Evolutionary conservation across 2,113 vertebrate species (phyloP).

Genomic region (Paraplagusia blochii): DNA sequence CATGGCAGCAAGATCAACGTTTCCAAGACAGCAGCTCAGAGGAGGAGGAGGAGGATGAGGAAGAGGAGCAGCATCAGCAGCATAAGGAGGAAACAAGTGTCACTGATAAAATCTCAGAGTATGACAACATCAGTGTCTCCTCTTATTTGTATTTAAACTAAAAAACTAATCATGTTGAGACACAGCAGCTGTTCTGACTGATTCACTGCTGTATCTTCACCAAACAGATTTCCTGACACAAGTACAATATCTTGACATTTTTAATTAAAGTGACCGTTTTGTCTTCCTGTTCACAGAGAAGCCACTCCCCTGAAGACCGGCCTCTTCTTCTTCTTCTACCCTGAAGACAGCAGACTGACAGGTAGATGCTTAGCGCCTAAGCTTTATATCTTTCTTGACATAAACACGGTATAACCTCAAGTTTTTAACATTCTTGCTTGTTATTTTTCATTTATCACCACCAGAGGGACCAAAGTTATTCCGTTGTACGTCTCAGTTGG

Average conservation of each 20-base stretch:
- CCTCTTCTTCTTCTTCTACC: conserved; percentile 88
- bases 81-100: conserved; percentile 27
- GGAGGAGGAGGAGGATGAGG: conserved; percentile 72
- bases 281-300: conserved; percentile 54
- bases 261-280: background rate
- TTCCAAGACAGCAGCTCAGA: conserved; percentile 92
- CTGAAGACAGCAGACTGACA: conserved; percentile 80
- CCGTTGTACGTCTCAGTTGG: conserved; percentile 70
- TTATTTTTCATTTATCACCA: background rate
- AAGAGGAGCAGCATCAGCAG: conserved; percentile 9
- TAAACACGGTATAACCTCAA: too few relatives aligned
- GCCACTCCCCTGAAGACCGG: conserved; percentile 38
- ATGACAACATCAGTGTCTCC: conserved; percentile 34
- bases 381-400: too few relatives aligned
- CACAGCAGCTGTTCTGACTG: too few relatives aligned
- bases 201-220: too few relatives aligned
- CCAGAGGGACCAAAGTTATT: conserved; percentile 81
- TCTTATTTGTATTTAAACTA: background rate
- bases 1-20: conserved; percentile 81
- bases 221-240: too few relatives aligned
- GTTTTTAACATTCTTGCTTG: background rate
- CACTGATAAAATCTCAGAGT: conserved; percentile 56
- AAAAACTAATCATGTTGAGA: too few relatives aligned
- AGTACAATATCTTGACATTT: conserved; percentile 2
- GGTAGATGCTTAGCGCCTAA: conserved; percentile 60